Base-by-base conservation (phyloP, 1,140 invertebrate genomes). In the Drosophila lowei region DNA sequence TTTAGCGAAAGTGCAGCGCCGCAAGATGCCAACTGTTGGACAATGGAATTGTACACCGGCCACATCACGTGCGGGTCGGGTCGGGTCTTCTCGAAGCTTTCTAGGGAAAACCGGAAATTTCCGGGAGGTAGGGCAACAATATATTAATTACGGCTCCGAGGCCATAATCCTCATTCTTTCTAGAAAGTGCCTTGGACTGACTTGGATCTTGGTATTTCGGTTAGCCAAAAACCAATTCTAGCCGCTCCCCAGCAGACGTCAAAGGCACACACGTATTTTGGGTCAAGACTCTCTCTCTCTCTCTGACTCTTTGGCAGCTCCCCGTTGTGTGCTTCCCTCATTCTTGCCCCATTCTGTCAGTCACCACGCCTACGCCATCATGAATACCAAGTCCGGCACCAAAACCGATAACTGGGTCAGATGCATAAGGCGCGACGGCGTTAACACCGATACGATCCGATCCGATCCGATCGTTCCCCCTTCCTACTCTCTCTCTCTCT, bases 361-460 rank as follows among this genome's bases (percentile, higher is more conserved):
- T 48, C 49, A 66, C 43, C 60, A 77, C 80, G 73, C 80, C 80
- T 77, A 85, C 81, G 81, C 80, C 80, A 73, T 55, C 67, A 73
- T 85, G 80, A 86, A 85, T 85, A 86, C 80, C 72, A 85, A 85
- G 81, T 85, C 77, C 80, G 80, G 77, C 80, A 80, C 80, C 77
- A 80, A 85, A 85, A 72, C 62, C 53, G 16, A 79, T 64, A 86
- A 81, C 71, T 86, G 47, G 81, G 81, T 86, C 81, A 86, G 78
- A 77, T 86, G 83, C 81, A 86, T 86, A 88, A 88, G 83, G 83
- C 63, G 81, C 83, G 81, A 88, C 81, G 74, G 56, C 57, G 46
- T 68, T 55, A 71, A 62, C 64, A 64, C 47, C 64, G 61, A 30
- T 66, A 11, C 60, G 74, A 44, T 74, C 60, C 18, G 61, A 30